A percentile compares a stretch with the other conserved stretches of the same genome.
Conservation (phyloP, 2,113 vertebrate genomes). For the Ia io region DNA sequence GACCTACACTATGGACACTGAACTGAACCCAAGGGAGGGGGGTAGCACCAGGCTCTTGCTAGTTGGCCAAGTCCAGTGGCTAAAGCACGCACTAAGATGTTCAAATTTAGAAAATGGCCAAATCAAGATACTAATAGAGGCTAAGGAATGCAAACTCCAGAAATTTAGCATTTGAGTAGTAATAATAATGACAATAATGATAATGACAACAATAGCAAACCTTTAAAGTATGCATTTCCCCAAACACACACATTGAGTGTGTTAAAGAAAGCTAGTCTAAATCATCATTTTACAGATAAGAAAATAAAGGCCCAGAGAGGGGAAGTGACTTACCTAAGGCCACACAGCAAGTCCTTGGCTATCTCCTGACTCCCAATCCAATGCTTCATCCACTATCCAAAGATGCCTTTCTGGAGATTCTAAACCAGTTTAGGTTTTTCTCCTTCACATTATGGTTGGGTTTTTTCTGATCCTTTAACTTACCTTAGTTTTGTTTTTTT, state of each 20-base stretch:
- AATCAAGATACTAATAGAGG: slow-evolving; percentile 2
- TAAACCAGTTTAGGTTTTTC: neutral
- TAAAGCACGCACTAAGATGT: neutral
- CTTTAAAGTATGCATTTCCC: neutral
- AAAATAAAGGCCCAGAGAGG: neutral
- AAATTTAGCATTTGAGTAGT: slow-evolving; percentile 4
- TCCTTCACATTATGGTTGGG: neutral
- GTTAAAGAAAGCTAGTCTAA: slow-evolving; percentile 21
- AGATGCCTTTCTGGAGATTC: slow-evolving; percentile 14
- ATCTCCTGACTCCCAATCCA: neutral
- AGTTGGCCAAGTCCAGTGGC: neutral
- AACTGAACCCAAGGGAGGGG: neutral
- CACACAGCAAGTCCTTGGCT: neutral
- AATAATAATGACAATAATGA: neutral
- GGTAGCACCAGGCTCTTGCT: neutral
- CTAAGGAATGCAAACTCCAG: neutral
- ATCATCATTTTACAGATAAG: neutral
- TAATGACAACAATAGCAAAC: neutral
- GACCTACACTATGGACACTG: neutral
- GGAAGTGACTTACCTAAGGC: neutral
- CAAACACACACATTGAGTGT: neutral
- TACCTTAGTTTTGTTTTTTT: neutral
- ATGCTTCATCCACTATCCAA: neutral
- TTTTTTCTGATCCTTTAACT: neutral
- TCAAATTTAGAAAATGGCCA: neutral